Conservation (phyloP, 2,113 vertebrate species). For the Helogale parvula region DNA sequence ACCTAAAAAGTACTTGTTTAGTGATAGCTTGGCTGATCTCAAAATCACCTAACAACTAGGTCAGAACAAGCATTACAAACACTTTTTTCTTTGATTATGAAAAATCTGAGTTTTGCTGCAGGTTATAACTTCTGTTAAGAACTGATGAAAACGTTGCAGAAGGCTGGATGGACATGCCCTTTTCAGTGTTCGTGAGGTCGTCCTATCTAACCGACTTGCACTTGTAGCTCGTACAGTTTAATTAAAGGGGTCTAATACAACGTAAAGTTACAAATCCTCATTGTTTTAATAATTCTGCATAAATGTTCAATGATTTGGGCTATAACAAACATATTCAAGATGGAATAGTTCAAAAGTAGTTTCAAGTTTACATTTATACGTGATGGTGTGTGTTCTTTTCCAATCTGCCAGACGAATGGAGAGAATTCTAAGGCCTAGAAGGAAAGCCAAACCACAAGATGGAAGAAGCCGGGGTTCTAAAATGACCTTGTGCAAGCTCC, state of each 20-base stretch:
- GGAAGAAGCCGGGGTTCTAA: neutral
- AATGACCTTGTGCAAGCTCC: neutral
- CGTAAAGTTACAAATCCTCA: neutral
- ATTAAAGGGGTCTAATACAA: neutral
- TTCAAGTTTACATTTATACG: neutral
- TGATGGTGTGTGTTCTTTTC: neutral
- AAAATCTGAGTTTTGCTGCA: neutral
- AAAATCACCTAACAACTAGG: neutral
- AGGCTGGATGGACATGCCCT: neutral
- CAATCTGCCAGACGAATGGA: neutral
- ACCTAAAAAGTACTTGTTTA: neutral
- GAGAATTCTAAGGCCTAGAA: neutral
- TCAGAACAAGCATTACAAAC: neutral
- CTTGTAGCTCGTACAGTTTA: neutral
- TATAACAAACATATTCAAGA: neutral
- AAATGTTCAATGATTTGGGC: neutral
- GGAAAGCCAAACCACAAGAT: neutral
- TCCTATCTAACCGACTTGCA: neutral
- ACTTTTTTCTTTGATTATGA: neutral
- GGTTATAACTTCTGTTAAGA: neutral
- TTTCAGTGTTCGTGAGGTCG: neutral
- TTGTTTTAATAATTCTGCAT: neutral
- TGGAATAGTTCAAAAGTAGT: neutral
- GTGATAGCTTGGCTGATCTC: neutral
- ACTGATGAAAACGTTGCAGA: neutral